A percentile compares a stretch with the other conserved stretches of the same genome.
These are phyloP conservation scores for Girardinichthys multiradiatus DNA, from an alignment of 2,113 vertebrate genomes.

Conservation along the genomic window DNA sequence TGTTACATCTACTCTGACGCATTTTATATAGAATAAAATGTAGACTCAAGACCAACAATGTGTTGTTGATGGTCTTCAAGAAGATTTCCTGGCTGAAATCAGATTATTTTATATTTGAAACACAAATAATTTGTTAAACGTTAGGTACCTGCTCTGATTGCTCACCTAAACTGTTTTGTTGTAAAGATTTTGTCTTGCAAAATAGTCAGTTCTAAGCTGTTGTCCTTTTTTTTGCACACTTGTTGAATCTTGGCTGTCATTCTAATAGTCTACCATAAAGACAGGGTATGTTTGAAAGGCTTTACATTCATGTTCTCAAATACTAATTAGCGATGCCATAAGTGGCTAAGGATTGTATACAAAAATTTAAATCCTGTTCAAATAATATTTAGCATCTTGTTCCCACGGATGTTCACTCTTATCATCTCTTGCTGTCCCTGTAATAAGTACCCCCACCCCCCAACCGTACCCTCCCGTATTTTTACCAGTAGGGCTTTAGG, in stretches of 20 bases:
- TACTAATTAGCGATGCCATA: constrained; percentile 17
- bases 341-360: constrained; percentile 9
- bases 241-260: not conserved
- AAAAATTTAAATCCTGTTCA: constrained; percentile 24
- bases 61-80: not conserved
- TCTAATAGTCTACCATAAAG: constrained; percentile 9
- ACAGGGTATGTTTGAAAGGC: constrained; percentile 7
- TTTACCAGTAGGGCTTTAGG: constrained; percentile 65
- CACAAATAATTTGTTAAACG: not conserved
- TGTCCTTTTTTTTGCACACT: not conserved
- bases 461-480: constrained; percentile 35
- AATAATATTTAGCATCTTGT: constrained; percentile 20
- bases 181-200: not conserved
- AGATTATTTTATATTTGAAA: not conserved
- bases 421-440: constrained; percentile 42
- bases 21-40: too few relatives aligned
- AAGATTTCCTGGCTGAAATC: not conserved
- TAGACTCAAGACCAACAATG: not conserved
- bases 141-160: not conserved
- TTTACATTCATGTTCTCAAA: constrained; percentile 16
- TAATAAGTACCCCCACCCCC: constrained; percentile 42
- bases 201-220: not conserved
- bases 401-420: constrained; percentile 37
- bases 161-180: not conserved
- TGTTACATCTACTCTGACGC: too few relatives aligned